These are phyloP conservation scores for Notocelia uddmanniana DNA, from an alignment of 2,888 invertebrate species.

Conservation along the genomic window DNA sequence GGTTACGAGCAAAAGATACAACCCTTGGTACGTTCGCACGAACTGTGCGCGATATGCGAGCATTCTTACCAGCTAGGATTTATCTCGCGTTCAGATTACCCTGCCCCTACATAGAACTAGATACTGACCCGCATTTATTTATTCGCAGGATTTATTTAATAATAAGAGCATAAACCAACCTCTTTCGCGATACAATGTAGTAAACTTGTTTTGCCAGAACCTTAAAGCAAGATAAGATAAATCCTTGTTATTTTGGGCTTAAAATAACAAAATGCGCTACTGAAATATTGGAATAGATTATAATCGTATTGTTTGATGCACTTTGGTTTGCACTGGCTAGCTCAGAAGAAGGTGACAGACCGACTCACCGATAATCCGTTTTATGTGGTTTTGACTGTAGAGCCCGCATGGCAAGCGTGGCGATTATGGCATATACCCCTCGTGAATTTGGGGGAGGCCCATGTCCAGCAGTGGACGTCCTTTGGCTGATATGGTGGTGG, in stretches of 20 bases:
- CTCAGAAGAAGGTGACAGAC: background rate
- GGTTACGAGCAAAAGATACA: constrained; percentile 57
- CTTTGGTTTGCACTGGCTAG: background rate
- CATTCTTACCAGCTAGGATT: constrained; percentile 59
- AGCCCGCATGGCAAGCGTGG: no score
- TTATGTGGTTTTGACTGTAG: background rate
- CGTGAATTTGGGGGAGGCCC: no score
- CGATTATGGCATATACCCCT: no score
- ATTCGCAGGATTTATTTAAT: constrained; percentile 32
- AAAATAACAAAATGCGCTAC: background rate
- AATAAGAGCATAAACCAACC: constrained; percentile 17
- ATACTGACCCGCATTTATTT: constrained; percentile 46
- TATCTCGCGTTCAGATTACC: constrained; percentile 68
- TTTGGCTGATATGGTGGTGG: no score
- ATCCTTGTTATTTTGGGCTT: background rate
- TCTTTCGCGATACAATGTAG: constrained; percentile 13
- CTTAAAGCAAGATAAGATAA: constrained; percentile 2
- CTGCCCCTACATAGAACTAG: constrained; percentile 50
- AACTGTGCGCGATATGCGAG: constrained; percentile 67
- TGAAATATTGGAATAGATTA: background rate
- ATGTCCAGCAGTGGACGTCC: no score
- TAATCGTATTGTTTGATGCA: background rate
- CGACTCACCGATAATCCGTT: background rate
- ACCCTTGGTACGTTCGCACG: constrained; percentile 68
- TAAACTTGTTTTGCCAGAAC: background rate